These are phyloP conservation scores for Drosophila trichaetosa DNA, from an alignment of 2,888 invertebrate genomes.

Conservation along the genomic window DNA sequence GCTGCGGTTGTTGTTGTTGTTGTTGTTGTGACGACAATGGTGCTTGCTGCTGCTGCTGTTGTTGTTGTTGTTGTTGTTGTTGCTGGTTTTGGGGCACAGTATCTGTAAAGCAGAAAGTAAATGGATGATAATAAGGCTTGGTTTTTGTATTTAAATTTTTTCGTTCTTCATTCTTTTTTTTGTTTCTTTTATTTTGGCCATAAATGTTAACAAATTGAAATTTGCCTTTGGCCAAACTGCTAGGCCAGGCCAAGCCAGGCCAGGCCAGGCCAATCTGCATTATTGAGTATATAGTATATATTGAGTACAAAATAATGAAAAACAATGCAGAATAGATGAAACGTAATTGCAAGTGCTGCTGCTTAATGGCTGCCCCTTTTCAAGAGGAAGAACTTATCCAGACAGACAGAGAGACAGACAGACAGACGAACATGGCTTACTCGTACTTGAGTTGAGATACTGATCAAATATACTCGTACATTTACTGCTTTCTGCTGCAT, in stretches of 20 bases:
- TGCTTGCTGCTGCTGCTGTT: not conserved
- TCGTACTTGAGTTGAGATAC: too few species aligned
- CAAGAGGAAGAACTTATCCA: not conserved
- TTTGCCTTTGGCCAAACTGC: too few species aligned
- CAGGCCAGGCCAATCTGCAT: not conserved
- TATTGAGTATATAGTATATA: not conserved
- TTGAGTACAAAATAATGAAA: not conserved
- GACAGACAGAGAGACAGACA: not conserved
- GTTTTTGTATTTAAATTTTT: not conserved
- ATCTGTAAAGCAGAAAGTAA: slow-evolving; percentile 53
- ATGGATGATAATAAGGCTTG: slow-evolving; percentile 36
- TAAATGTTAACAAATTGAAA: not conserved
- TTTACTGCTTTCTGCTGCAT: not conserved
- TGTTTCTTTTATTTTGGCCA: not conserved
- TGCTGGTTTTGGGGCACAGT: slow-evolving; percentile 33
- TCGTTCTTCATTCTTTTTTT: not conserved
- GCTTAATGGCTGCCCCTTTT: too few species aligned
- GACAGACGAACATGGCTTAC: not conserved
- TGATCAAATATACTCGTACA: not conserved
- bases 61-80: slow-evolving; percentile 4
- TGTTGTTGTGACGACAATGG: slow-evolving; percentile 19
- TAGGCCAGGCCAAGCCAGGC: not conserved
- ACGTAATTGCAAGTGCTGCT: not conserved
- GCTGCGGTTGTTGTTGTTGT: slow-evolving; percentile 54
- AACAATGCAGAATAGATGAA: not conserved